phyloP scores from a whole-genome alignment of 2,113 vertebrate genomes.

The Melanerpes formicivorus region DNA sequence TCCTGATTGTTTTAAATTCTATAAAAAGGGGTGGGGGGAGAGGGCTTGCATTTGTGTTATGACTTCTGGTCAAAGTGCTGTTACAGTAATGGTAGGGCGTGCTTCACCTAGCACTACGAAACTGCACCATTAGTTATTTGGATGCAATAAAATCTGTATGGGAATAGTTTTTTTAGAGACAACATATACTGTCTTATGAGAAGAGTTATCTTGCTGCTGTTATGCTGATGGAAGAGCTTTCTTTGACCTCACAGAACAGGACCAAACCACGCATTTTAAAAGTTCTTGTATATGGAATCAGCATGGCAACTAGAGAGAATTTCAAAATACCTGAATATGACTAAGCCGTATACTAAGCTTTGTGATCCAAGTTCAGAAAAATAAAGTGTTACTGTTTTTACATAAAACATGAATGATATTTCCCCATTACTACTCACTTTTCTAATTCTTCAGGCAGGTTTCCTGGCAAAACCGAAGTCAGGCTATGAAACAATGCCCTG shows the following conservation, averaged over 20 bases:
- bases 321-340: not conserved
- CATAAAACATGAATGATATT: not conserved
- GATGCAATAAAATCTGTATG: not conserved
- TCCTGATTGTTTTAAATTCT: not conserved
- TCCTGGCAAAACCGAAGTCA: not conserved
- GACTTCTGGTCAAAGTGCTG: not conserved
- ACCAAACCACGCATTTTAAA: not conserved
- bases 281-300: not conserved
- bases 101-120: not conserved
- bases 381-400: not conserved
- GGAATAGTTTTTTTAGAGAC: not conserved
- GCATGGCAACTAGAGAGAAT: not conserved
- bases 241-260: not conserved
- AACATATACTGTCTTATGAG: not conserved
- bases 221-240: not conserved
- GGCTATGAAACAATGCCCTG: rapidly evolving
- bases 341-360: not conserved
- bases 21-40: not conserved
- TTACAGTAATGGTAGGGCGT: not conserved
- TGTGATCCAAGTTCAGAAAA: not conserved
- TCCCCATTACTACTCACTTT: not conserved
- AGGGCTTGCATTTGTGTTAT: not conserved
- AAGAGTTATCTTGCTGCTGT: not conserved
- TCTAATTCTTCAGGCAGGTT: not conserved
- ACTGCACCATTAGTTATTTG: not conserved